These are phyloP conservation scores for Acanthiza pusilla DNA, from an alignment of 2,797 vertebrate species.

Conservation along the genomic window DNA sequence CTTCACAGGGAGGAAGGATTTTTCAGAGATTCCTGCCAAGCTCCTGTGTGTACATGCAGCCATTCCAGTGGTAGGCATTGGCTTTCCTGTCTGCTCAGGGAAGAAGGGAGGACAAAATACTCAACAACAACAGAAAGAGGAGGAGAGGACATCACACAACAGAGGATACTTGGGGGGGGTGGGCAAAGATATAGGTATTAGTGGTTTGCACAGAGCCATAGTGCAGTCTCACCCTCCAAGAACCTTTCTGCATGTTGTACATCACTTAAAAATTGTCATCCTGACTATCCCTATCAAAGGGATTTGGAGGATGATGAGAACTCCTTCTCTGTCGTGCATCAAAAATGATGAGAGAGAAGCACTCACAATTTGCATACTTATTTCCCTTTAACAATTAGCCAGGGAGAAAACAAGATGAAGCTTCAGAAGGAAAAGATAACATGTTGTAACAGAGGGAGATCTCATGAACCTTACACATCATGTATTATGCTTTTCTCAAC, in stretches of 20 bases:
- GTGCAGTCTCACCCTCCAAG: conserved; percentile 4
- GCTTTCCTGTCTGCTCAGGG: neutral
- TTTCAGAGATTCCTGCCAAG: conserved; percentile 3
- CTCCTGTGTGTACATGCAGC: conserved; percentile 13
- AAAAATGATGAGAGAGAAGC: neutral
- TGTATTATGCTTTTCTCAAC: neutral
- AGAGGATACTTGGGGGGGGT: neutral
- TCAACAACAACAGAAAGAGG: neutral
- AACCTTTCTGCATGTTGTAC: neutral
- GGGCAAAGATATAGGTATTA: neutral
- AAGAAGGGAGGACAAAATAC: neutral
- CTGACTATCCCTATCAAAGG: too few relatives aligned
- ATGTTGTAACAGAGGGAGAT: neutral
- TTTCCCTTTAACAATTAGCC: neutral
- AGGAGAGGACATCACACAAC: neutral
- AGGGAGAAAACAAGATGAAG: neutral
- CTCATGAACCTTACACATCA: neutral
- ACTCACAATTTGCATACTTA: neutral
- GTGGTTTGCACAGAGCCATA: neutral
- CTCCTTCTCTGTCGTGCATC: neutral
- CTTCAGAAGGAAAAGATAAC: neutral
- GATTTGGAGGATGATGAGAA: neutral
- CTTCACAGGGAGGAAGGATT: neutral
- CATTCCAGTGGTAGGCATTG: neutral
- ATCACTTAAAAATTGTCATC: neutral